Conservation (phyloP, 2,113 vertebrate species). For the Mormoops blainvillei region DNA sequence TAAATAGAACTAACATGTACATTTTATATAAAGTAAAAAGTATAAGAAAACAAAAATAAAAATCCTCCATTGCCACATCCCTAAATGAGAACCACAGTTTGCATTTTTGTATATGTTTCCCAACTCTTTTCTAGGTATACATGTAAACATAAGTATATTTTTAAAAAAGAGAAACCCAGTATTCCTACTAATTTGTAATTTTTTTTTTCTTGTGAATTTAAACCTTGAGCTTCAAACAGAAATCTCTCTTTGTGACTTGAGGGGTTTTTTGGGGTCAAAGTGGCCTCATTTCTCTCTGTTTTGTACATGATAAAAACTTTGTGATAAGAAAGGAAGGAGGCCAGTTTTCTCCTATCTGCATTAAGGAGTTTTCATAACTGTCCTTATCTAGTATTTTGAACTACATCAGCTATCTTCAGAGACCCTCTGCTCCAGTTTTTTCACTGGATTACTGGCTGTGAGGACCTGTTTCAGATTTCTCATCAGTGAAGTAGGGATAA, state of each 20-base stretch:
- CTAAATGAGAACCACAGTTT: background rate
- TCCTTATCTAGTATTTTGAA: background rate
- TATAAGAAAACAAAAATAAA: background rate
- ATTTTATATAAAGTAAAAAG: conserved; percentile 1
- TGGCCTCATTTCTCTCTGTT: conserved; percentile 21
- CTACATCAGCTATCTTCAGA: background rate
- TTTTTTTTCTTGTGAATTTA: background rate
- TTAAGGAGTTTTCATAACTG: background rate
- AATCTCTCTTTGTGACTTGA: background rate
- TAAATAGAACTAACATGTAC: background rate
- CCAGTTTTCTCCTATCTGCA: background rate
- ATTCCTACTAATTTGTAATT: background rate
- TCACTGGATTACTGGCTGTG: background rate
- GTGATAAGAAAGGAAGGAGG: background rate
- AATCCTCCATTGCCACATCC: background rate
- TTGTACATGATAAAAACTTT: background rate
- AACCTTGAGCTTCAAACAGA: background rate
- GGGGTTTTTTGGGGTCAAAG: background rate
- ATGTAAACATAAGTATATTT: background rate
- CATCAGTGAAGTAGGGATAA: background rate
- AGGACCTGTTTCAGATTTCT: background rate
- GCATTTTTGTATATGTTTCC: background rate
- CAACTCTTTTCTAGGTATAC: background rate
- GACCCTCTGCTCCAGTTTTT: background rate
- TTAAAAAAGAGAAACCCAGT: background rate